Evolutionary conservation across 1,140 invertebrate genomes (phyloP).

Genomic region (Popillia japonica): DNA sequence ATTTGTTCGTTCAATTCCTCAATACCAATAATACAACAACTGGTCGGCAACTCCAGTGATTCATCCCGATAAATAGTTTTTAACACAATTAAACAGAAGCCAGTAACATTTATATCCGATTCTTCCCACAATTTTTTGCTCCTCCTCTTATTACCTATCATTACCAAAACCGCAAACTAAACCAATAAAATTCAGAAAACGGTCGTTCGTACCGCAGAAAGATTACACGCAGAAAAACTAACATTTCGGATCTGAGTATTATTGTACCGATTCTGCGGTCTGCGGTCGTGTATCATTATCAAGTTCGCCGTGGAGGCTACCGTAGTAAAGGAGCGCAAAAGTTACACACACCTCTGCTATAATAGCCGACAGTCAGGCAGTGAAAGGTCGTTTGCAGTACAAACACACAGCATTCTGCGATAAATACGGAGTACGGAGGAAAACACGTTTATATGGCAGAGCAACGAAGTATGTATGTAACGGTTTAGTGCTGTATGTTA

Average conservation of each 20-base stretch:
- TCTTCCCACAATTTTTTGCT: too few species aligned
- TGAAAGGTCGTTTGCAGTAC: constrained; percentile 9
- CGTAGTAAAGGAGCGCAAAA: background rate
- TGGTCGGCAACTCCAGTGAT: too few species aligned
- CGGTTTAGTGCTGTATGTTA: background rate
- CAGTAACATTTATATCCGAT: too few species aligned
- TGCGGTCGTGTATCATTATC: background rate
- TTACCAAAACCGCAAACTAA: too few species aligned
- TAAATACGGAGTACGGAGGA: background rate
- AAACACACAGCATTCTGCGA: background rate
- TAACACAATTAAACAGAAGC: too few species aligned
- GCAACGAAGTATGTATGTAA: background rate
- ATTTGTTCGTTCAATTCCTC: too few species aligned
- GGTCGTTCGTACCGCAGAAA: too few species aligned
- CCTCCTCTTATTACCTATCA: too few species aligned
- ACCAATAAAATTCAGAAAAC: too few species aligned
- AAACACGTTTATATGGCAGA: background rate
- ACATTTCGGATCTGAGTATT: background rate
- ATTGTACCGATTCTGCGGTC: background rate
- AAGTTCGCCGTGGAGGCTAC: background rate
- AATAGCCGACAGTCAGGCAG: background rate
- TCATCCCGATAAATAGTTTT: too few species aligned
- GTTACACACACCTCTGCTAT: background rate
- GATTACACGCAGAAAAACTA: too few species aligned
- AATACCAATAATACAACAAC: too few species aligned